phyloP scores from a whole-genome alignment of 2,113 vertebrate species.

The Cercopithecus mona region DNA sequence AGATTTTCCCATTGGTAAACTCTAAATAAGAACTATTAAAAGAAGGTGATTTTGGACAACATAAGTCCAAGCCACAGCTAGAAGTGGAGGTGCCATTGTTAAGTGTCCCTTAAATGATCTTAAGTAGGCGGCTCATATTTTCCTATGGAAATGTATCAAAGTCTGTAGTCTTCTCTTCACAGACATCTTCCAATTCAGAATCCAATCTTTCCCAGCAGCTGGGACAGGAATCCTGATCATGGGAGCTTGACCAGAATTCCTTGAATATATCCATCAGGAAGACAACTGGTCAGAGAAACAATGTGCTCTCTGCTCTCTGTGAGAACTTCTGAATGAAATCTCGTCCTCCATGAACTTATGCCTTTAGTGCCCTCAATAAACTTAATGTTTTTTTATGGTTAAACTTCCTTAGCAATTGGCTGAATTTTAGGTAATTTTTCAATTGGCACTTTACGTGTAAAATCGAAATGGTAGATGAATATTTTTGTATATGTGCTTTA shows the following conservation, averaged over 20 bases:
- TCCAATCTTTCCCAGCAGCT: background rate
- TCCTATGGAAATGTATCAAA: background rate
- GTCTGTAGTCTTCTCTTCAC: background rate
- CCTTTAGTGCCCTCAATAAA: background rate
- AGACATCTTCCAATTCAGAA: background rate
- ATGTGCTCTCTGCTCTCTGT: background rate
- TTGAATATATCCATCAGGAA: background rate
- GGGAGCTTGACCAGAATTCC: background rate
- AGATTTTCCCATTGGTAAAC: background rate
- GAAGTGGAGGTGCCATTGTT: background rate
- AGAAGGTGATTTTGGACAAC: background rate
- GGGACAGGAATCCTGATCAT: background rate
- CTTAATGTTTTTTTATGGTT: background rate
- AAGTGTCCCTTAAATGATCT: background rate
- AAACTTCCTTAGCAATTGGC: slow-evolving; percentile 3
- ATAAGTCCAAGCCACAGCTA: background rate
- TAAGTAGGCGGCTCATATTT: background rate
- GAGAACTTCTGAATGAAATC: background rate
- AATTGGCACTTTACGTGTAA: slow-evolving; percentile 42
- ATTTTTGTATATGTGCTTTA: background rate
- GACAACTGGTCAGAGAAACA: background rate
- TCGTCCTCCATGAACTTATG: background rate
- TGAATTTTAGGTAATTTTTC: slow-evolving; percentile 31
- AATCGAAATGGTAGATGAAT: slow-evolving; percentile 59
- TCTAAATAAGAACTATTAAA: background rate